Conservation (phyloP, 1,140 invertebrate genomes). For the Tetraneura akinire region DNA sequence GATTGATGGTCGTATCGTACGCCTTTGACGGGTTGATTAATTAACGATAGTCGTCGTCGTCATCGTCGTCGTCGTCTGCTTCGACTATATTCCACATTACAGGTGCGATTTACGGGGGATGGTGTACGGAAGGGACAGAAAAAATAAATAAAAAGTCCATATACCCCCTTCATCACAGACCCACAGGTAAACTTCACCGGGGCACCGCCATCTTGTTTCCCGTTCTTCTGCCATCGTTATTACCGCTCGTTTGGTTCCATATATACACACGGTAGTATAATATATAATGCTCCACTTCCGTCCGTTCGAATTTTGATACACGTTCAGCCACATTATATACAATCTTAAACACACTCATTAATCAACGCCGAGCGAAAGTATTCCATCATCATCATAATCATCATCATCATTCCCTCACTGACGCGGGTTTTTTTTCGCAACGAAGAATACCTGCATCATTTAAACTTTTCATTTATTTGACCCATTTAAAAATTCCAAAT, state of each 20-base stretch:
- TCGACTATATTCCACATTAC: neutral
- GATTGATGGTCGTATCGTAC: conserved; percentile 47
- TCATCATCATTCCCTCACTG: neutral
- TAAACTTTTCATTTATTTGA: too few species aligned
- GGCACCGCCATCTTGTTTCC: conserved; percentile 28
- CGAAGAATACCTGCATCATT: too few species aligned
- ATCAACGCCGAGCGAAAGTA: conserved; percentile 14
- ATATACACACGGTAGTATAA: neutral
- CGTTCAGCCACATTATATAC: conserved; percentile 38
- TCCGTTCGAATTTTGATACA: conserved; percentile 36
- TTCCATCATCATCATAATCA: neutral
- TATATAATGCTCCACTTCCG: neutral
- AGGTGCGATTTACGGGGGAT: too few species aligned
- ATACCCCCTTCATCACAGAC: too few species aligned
- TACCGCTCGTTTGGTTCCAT: too few species aligned
- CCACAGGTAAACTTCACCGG: conserved; percentile 16
- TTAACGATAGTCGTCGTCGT: conserved; percentile 23
- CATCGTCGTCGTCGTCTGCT: neutral
- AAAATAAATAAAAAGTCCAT: neutral
- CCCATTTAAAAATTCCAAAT: too few species aligned
- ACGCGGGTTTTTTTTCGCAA: too few species aligned
- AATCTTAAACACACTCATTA: conserved; percentile 42
- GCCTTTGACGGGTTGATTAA: conserved; percentile 49
- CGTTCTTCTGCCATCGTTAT: neutral
- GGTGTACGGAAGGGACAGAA: neutral